phyloP scores from a whole-genome alignment of 2,888 invertebrate genomes.

The Apodemia mormo region DNA sequence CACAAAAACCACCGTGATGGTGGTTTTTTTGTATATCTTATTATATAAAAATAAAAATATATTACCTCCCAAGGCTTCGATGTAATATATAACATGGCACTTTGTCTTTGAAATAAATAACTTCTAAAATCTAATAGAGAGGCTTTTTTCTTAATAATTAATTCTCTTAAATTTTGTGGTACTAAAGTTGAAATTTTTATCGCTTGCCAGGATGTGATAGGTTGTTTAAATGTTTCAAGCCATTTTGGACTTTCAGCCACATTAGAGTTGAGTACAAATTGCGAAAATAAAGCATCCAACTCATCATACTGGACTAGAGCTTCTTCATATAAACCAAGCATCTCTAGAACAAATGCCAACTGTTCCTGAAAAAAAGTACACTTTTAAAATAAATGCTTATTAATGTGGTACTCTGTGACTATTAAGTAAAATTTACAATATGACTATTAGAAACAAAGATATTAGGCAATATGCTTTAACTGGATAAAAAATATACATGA shows the following conservation, averaged over 20 bases:
- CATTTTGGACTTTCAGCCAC: slow-evolving; percentile 93
- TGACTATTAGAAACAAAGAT: background rate
- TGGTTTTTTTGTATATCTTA: no score
- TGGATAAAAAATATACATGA: no score
- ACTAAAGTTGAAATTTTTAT: slow-evolving; percentile 85
- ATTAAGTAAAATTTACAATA: no score
- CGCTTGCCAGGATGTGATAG: slow-evolving; percentile 92
- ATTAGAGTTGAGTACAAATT: slow-evolving; percentile 97
- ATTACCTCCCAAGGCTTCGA: slow-evolving; percentile 91
- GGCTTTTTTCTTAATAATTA: slow-evolving; percentile 77
- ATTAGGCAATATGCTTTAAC: no score
- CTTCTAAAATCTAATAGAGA: slow-evolving; percentile 95
- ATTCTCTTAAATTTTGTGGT: slow-evolving; percentile 78
- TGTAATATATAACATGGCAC: slow-evolving; percentile 89
- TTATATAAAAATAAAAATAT: slow-evolving; percentile 23
- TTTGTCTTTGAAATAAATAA: slow-evolving; percentile 96
- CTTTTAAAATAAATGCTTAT: background rate
- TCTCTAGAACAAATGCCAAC: slow-evolving; percentile 96
- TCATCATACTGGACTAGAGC: slow-evolving; percentile 98
- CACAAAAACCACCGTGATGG: no score
- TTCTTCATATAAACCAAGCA: slow-evolving; percentile 95
- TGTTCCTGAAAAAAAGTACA: slow-evolving; percentile 87
- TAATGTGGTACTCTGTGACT: no score
- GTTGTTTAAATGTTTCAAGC: slow-evolving; percentile 90
- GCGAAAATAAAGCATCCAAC: slow-evolving; percentile 97